phyloP scores from a whole-genome alignment of 2,113 vertebrate genomes.

The Colossoma macropomum region DNA sequence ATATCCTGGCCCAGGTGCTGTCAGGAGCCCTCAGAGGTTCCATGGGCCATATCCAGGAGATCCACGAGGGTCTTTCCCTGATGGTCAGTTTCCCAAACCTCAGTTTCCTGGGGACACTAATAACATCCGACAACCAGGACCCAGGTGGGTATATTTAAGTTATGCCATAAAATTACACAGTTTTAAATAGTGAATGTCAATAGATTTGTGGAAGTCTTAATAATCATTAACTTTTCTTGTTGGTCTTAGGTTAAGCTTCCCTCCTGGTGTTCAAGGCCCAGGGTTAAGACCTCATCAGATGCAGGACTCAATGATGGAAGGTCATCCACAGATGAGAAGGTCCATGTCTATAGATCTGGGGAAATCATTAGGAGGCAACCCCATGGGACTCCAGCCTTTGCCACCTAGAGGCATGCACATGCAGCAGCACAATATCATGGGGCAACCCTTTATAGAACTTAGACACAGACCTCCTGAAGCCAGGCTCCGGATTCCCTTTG shows the following conservation, averaged over 20 bases:
- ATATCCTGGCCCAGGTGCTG: conserved; percentile 90
- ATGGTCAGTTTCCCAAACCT: conserved; percentile 82
- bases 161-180: not conserved
- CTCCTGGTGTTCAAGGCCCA: conserved; percentile 79
- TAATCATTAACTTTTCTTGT: not conserved
- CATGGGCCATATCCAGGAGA: conserved; percentile 83
- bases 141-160: conserved; percentile 80
- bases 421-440: conserved; percentile 93
- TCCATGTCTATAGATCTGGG: conserved; percentile 86
- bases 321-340: conserved; percentile 84
- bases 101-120: conserved; percentile 81
- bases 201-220: not conserved
- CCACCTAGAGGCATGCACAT: conserved; percentile 83
- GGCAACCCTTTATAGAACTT: conserved; percentile 93
- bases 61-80: conserved; percentile 81
- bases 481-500: conserved; percentile 82
- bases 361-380: conserved; percentile 76
- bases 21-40: conserved; percentile 83
- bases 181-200: no score
- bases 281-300: conserved; percentile 83
- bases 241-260: conserved; percentile 84
- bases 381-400: conserved; percentile 83
- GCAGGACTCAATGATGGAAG: conserved; percentile 71
- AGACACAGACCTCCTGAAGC: conserved; percentile 88
- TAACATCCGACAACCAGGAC: conserved; percentile 84